Evolutionary conservation across 2,888 invertebrate genomes (phyloP).

Genomic region (Eustalomyia histrio): DNA sequence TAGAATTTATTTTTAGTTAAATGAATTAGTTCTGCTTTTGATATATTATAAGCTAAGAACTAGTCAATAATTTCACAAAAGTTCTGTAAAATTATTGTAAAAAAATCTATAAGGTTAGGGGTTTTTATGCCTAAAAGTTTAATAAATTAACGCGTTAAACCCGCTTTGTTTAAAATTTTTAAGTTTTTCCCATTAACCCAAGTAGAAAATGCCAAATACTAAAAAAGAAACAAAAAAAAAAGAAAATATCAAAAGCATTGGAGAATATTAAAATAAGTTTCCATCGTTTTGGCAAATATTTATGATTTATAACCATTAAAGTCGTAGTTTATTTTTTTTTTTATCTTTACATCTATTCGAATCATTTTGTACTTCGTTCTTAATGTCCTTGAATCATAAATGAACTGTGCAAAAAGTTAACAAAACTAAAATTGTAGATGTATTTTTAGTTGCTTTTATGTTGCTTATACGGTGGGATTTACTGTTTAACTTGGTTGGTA

Average conservation of each 20-base stretch:
- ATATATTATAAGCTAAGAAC: no score
- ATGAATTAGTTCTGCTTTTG: no score
- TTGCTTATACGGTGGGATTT: background rate
- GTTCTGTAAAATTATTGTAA: no score
- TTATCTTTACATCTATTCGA: constrained; percentile 46
- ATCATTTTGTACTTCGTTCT: constrained; percentile 21
- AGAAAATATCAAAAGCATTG: constrained; percentile 1
- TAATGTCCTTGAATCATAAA: constrained; percentile 48
- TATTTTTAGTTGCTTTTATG: constrained; percentile 4
- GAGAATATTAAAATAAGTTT: constrained; percentile 14
- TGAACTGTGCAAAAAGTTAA: constrained; percentile 29
- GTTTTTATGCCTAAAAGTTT: no score
- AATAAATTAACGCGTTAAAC: no score
- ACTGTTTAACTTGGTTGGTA: background rate
- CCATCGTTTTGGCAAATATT: constrained; percentile 18
- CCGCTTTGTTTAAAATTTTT: no score
- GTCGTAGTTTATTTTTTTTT: constrained; percentile 41
- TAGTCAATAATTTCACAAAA: no score
- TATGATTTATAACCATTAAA: constrained; percentile 50
- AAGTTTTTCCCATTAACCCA: no score
- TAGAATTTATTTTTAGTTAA: no score
- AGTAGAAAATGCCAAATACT: no score
- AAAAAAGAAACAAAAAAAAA: background rate
- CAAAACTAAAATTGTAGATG: constrained; percentile 38
- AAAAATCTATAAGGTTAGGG: no score